Evolutionary conservation across 2,797 vertebrate genomes (phyloP).

Genomic region (Cheirogaleus major): DNA sequence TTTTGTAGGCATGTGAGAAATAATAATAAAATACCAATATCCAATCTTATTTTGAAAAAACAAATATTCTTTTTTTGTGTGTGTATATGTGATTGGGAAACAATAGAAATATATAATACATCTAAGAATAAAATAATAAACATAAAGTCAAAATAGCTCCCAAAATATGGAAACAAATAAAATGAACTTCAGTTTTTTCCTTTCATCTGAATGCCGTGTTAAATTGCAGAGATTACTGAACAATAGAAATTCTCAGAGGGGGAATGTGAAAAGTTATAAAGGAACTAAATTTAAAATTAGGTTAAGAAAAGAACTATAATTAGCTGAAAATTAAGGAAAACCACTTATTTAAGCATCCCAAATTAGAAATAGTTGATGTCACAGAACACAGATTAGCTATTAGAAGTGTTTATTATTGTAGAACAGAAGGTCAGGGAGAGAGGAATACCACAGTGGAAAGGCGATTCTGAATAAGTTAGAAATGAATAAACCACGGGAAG

Average conservation of each 20-base stretch:
- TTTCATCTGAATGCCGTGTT: background rate
- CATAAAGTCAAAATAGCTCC: background rate
- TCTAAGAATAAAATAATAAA: background rate
- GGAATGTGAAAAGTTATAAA: background rate
- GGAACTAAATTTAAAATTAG: constrained; percentile 9
- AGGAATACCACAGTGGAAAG: background rate
- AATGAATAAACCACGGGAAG: background rate
- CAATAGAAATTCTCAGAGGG: background rate
- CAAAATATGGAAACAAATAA: background rate
- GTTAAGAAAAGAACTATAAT: constrained; percentile 12
- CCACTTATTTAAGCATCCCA: background rate
- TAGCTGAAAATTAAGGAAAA: constrained; percentile 20
- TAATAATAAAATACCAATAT: background rate
- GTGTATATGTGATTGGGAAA: background rate
- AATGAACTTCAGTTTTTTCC: background rate
- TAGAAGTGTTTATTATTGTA: background rate
- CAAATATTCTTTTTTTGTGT: background rate
- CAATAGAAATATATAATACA: background rate
- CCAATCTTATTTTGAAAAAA: background rate
- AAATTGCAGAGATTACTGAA: background rate
- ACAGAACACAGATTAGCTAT: background rate
- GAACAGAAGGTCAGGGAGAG: background rate
- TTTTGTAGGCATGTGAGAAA: background rate
- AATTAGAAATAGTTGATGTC: background rate
- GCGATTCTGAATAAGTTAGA: background rate